phyloP scores from a whole-genome alignment of 2,888 invertebrate species.

The Yponomeuta evonymella region DNA sequence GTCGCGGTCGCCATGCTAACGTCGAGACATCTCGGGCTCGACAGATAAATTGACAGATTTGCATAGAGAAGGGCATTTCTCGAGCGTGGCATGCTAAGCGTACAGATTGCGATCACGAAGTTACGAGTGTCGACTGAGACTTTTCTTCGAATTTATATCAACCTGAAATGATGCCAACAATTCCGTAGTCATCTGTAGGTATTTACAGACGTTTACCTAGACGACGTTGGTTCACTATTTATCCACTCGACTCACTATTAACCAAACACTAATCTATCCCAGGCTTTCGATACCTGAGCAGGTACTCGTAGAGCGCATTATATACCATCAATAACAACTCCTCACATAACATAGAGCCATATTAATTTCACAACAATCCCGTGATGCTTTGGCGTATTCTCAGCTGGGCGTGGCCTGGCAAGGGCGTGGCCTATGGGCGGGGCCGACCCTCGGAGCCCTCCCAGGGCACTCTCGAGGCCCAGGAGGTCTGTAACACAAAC shows the following conservation, averaged over 20 bases:
- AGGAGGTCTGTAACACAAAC: constrained; percentile 32
- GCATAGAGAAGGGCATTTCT: too few relatives aligned
- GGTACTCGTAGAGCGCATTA: not conserved
- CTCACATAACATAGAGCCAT: not conserved
- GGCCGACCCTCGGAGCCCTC: constrained; percentile 61
- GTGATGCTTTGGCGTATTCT: constrained; percentile 31
- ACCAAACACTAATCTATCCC: not conserved
- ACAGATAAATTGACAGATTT: too few relatives aligned
- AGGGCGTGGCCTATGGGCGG: constrained; percentile 51
- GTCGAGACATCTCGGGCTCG: too few relatives aligned
- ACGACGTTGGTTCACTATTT: not conserved
- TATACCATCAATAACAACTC: not conserved
- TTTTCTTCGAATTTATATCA: too few relatives aligned
- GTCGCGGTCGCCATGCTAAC: too few relatives aligned
- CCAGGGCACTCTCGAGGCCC: constrained; percentile 51
- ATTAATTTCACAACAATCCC: constrained; percentile 4
- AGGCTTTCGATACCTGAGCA: not conserved
- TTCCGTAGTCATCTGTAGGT: not conserved
- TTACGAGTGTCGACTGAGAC: too few relatives aligned
- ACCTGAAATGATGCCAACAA: not conserved
- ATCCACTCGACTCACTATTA: not conserved
- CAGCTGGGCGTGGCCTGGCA: constrained; percentile 49
- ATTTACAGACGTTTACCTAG: not conserved
- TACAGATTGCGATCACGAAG: too few relatives aligned
- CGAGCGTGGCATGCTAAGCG: too few relatives aligned